Evolutionary conservation across 2,113 vertebrate species (phyloP), one percentile per base, ranked within the genome.

Genomic region (Urocolius indicus): DNA sequence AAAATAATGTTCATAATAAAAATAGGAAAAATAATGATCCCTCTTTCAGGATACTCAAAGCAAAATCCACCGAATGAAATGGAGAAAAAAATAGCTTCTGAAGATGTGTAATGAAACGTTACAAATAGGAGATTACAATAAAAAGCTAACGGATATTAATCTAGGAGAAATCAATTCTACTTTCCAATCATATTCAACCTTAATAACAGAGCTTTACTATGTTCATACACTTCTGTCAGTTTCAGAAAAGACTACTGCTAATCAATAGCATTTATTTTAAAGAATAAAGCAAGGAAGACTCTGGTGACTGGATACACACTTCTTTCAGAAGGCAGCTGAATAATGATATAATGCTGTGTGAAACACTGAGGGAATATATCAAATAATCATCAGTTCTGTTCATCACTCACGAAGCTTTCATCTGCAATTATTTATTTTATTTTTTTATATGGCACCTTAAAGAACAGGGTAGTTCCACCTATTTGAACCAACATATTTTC

Each of bases 201-300:
- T 92, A 95, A 76, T 96, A 95, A 92, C n/a, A 66, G n/a, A 81
- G 21, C 34, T 71, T 82, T 97, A 95, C 94, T 52, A 90, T 66
- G 62, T 24, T 90, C 73, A 78, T 80, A 72, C 32, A 36, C 89
- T 95, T 91, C 89, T 89, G 63, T 41, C 79, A 72, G 3, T 93
- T 96, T 94, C 77, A 89, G 84, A 76, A 94, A 91, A 93, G 51
- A 63, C 58, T 95, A n/a, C 29, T 83, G 24, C 18, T 93, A 76
- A 93, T 97, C 94, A 96, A 91, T 84, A 87, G 32, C 45, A 78
- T 89, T 90, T 88, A 34, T 91, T 97, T 90, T 82, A 78, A 90
- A 86, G 92, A 62, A 87, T 29, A 83, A 84, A 81, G 26, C 18
- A 52, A 68, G n/a, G 19, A 68, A 79, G 46, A 57, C 4, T 18